Evolutionary conservation across 1,140 invertebrate genomes (phyloP), one percentile per base, ranked within the genome.

Genomic region (Philotrypesis tridentata): DNA sequence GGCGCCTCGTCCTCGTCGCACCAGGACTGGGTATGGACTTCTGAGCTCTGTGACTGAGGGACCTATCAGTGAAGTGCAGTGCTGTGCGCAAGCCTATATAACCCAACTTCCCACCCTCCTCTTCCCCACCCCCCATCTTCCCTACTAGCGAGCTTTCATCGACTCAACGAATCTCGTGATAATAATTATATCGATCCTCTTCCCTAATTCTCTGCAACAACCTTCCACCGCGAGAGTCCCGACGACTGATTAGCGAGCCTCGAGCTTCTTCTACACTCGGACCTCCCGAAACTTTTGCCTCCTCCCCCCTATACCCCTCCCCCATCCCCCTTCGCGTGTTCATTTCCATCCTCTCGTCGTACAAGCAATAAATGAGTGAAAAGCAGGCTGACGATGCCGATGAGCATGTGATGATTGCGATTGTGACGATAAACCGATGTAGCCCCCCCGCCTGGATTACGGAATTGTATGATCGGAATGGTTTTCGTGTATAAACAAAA

Each of bases 11-110:
- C 48, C 21, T 55, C 48, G 33, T 71, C 83, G 21, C 90, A 91
- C 75, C 90, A 91, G 76, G 91, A 92, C 9, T 91, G 90, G 91
- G 86, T 88, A 55, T 92, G 90, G 91, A 85, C 87, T 84, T 86
- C 81, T 72, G 91, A 92, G 60, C 86, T 90, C 61, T 91, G 91
- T 83, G 91, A 91, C 71, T 92, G 86, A 89, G 79, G 21, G 55
- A 9, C 55, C 43, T n/a, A 60, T 61, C 14, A 37, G 2, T 61
- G 23, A 60, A 8, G 68, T 29, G 68, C 29, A 25, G 68, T 70
- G 27, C 68, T 33, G 68, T 29, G 78, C 82, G 80, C 25, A 14
- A n/a, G 4, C 29, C 12, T 68, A 23, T 80, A 37, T 55, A 67
- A 21, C 37, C 1, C 7, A 8, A 65, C 75, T 33, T 27, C 71